These are phyloP conservation scores for Clepsis dumicolana DNA, from an alignment of 2,888 invertebrate genomes.

Conservation along the genomic window DNA sequence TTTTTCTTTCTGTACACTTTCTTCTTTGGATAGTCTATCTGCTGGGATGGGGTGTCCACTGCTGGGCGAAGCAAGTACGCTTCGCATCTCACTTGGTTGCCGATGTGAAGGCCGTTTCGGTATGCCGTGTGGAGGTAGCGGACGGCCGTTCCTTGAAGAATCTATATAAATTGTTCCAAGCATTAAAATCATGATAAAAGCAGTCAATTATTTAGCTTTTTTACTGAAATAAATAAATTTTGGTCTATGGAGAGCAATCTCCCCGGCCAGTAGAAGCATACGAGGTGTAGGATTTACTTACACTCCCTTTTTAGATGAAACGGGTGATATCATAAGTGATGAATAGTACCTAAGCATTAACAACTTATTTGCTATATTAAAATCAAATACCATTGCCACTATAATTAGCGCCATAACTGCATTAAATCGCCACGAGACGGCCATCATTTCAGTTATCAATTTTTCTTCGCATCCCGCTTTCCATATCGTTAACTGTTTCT, in stretches of 20 bases:
- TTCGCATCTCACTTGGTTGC: slow-evolving; percentile 70
- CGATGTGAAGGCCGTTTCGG: slow-evolving; percentile 72
- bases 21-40: slow-evolving; percentile 49
- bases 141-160: slow-evolving; percentile 74
- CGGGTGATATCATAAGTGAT: no score
- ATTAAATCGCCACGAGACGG: slow-evolving; percentile 78
- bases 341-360: no score
- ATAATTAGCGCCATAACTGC: slow-evolving; percentile 77
- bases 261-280: no score
- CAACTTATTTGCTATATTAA: not conserved
- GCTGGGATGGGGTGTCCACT: slow-evolving; percentile 60
- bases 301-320: no score
- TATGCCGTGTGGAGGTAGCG: slow-evolving; percentile 80
- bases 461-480: slow-evolving; percentile 79
- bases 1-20: slow-evolving; percentile 62
- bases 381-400: slow-evolving; percentile 70
- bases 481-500: slow-evolving; percentile 76
- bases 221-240: no score
- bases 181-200: no score
- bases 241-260: no score
- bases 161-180: slow-evolving; percentile 54
- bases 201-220: no score
- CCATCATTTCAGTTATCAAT: slow-evolving; percentile 79
- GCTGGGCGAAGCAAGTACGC: slow-evolving; percentile 74
- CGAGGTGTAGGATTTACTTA: no score